Conservation (phyloP, 1,140 invertebrate species). For the Aphelenchoides fujianensis region DNA sequence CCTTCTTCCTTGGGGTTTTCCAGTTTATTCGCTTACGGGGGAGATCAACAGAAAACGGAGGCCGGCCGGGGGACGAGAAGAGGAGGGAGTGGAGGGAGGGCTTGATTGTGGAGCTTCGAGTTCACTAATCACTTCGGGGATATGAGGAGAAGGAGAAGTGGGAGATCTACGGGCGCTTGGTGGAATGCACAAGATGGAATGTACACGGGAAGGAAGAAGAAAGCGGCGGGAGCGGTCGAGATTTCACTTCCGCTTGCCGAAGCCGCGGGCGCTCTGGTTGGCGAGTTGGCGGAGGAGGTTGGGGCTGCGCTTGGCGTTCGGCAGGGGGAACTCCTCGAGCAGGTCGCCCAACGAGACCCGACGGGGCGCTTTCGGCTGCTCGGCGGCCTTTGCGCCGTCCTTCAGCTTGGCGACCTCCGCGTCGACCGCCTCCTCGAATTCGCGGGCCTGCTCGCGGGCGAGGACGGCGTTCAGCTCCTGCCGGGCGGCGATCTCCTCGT, state of each 20-base stretch:
- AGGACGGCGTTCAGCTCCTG: not conserved
- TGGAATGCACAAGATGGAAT: not conserved
- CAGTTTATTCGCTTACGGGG: too few relatives aligned
- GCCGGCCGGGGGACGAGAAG: too few relatives aligned
- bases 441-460: not conserved
- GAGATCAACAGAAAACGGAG: not conserved
- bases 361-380: not conserved
- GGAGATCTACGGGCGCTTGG: too few relatives aligned
- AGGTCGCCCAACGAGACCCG: not conserved
- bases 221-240: not conserved
- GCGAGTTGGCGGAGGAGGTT: not conserved
- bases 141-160: not conserved
- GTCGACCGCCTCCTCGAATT: not conserved
- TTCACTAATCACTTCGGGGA: too few relatives aligned
- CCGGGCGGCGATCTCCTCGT: not conserved
- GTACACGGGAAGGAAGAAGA: not conserved
- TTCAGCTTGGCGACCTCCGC: not conserved
- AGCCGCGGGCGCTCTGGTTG: slow-evolving; percentile 6
- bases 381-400: too few relatives aligned
- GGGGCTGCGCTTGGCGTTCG: not conserved
- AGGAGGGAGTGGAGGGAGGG: too few relatives aligned
- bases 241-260: not conserved
- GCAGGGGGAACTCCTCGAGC: not conserved
- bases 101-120: too few relatives aligned
- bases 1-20: too few relatives aligned